phyloP scores from a whole-genome alignment of 2,113 vertebrate species.

The Mormyrus iriodes region DNA sequence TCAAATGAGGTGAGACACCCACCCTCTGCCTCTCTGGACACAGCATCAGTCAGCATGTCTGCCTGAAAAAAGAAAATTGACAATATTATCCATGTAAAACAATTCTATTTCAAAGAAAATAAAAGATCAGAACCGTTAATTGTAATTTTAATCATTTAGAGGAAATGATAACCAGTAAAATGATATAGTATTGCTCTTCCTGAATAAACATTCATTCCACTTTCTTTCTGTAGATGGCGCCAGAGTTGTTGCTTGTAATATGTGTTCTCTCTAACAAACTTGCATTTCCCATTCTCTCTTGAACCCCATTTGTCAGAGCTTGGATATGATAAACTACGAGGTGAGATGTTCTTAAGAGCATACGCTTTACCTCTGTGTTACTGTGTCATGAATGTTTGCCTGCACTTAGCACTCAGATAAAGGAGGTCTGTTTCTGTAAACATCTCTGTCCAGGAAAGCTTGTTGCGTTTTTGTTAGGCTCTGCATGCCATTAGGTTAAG shows the following conservation, averaged over 20 bases:
- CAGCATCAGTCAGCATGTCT: background rate
- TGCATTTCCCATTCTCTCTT: conserved; percentile 64
- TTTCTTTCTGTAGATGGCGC: background rate
- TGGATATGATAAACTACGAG: conserved; percentile 99
- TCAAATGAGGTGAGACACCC: conserved; percentile 83
- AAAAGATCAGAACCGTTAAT: background rate
- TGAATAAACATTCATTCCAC: background rate
- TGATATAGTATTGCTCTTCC: background rate
- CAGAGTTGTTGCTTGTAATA: conserved; percentile 26
- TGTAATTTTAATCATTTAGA: background rate
- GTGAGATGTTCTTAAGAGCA: conserved; percentile 65
- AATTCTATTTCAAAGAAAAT: background rate
- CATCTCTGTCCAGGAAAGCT: background rate
- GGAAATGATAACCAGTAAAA: background rate
- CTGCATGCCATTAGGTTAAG: background rate
- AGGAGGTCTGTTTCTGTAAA: background rate
- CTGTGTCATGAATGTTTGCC: background rate
- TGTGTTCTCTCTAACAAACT: conserved; percentile 53
- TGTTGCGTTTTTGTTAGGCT: background rate
- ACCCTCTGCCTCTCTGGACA: background rate
- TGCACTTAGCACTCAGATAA: background rate
- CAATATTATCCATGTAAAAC: background rate
- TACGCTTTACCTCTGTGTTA: background rate
- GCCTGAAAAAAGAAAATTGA: background rate
- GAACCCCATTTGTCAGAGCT: conserved; percentile 79